Percentiles rank a stretch among this genome's conserved stretches.
Conservation (phyloP, 2,113 vertebrate species). For the Columbina picui region DNA sequence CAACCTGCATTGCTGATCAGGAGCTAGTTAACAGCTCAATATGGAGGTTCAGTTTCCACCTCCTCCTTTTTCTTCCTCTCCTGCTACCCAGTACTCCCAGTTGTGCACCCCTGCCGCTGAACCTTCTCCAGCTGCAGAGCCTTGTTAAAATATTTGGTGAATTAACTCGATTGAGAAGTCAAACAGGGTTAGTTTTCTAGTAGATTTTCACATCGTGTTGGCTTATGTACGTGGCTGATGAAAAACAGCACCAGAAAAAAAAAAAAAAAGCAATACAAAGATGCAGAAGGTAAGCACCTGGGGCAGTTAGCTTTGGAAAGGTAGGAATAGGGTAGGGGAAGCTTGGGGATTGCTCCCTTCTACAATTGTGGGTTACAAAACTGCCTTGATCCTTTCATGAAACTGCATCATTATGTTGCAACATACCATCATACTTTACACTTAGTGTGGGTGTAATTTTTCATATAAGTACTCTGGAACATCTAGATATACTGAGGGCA, state of each 20-base stretch:
- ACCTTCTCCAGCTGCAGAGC: not conserved
- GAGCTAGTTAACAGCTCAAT: not conserved
- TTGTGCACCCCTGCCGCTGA: rapidly evolving
- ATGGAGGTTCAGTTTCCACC: not conserved
- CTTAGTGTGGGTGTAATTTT: not conserved
- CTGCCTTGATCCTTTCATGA: not conserved
- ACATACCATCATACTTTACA: not conserved
- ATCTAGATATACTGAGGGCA: not conserved
- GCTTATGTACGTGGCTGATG: not conserved
- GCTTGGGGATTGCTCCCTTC: not conserved
- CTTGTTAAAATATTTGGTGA: not conserved
- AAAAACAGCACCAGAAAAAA: not conserved
- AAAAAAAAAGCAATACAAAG: not conserved
- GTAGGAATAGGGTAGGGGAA: not conserved
- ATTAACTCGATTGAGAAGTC: not conserved
- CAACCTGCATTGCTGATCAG: not conserved
- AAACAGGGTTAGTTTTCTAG: not conserved
- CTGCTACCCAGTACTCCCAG: rapidly evolving
- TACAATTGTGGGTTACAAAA: not conserved
- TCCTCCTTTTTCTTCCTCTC: not conserved
- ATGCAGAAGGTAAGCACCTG: not conserved
- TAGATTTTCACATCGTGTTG: not conserved
- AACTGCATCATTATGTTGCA: not conserved
- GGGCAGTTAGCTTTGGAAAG: not conserved
- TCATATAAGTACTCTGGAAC: not conserved